A percentile compares a stretch with the other conserved stretches of the same genome.
These are phyloP conservation scores for Axis porcinus DNA, from an alignment of 2,113 vertebrate genomes.

Conservation along the genomic window DNA sequence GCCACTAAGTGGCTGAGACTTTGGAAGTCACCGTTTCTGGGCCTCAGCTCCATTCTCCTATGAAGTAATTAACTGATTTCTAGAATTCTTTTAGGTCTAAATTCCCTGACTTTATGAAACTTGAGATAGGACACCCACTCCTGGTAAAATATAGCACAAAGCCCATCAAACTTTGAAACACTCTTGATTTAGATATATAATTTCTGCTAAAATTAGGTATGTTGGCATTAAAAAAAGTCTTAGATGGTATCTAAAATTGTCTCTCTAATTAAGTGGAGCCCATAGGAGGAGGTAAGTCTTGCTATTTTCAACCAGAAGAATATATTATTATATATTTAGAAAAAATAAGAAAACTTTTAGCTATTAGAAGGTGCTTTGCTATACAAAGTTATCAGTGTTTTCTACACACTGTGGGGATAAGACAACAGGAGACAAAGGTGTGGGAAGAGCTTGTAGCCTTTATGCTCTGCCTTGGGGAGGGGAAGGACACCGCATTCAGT, in stretches of 20 bases:
- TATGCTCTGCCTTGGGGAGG: background rate
- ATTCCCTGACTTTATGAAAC: constrained; percentile 9
- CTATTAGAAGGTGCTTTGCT: background rate
- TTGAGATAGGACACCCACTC: background rate
- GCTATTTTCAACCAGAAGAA: background rate
- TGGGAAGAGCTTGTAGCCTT: background rate
- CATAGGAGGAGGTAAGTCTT: background rate
- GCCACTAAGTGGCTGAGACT: background rate
- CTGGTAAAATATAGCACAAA: constrained; percentile 10
- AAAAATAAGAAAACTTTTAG: background rate
- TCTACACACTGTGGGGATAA: background rate
- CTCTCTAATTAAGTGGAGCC: constrained; percentile 33
- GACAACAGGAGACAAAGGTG: background rate
- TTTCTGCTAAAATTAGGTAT: constrained; percentile 49
- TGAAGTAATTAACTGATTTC: constrained; percentile 6
- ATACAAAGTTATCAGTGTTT: background rate
- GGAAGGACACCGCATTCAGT: background rate
- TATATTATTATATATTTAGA: background rate
- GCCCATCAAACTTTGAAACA: constrained; percentile 37
- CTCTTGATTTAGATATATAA: background rate
- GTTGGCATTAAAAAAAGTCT: background rate
- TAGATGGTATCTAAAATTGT: background rate
- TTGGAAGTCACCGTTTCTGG: background rate
- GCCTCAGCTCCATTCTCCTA: background rate
- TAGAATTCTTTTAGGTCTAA: background rate